A percentile compares a stretch with the other conserved stretches of the same genome.
phyloP scores from a whole-genome alignment of 2,113 vertebrate species.

The Pteruthius melanotis region DNA sequence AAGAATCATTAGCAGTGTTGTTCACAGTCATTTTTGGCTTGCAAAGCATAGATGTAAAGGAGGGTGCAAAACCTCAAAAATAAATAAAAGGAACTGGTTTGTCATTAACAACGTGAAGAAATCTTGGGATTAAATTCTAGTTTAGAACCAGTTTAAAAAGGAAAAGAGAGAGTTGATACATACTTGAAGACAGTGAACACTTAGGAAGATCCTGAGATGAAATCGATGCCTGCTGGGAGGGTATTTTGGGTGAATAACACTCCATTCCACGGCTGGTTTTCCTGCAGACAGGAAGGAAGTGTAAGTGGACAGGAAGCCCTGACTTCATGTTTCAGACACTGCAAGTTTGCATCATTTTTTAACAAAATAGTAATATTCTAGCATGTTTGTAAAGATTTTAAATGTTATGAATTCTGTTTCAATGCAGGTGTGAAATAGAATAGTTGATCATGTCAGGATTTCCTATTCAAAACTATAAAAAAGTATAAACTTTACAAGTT shows the following conservation, averaged over 20 bases:
- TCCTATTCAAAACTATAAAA: not conserved
- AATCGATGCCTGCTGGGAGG: not conserved
- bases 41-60: not conserved
- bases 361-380: not conserved
- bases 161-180: not conserved
- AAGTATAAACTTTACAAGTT: not conserved
- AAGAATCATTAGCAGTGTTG: not conserved
- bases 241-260: not conserved
- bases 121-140: not conserved
- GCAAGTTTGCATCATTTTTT: not conserved
- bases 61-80: not conserved
- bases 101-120: fast-evolving
- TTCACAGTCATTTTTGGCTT: not conserved
- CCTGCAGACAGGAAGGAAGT: not conserved
- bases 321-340: not conserved
- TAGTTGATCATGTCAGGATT: not conserved
- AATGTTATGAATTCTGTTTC: not conserved
- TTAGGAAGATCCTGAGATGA: not conserved
- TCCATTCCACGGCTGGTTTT: not conserved
- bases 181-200: not conserved
- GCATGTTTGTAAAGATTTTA: not conserved
- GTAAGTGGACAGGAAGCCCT: not conserved
- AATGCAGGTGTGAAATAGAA: not conserved
- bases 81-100: not conserved
- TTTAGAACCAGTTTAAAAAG: not conserved